A percentile compares a stretch with the other conserved stretches of the same genome.
Evolutionary conservation across 2,797 vertebrate species (phyloP).

Genomic region (Myotis findleyi): DNA sequence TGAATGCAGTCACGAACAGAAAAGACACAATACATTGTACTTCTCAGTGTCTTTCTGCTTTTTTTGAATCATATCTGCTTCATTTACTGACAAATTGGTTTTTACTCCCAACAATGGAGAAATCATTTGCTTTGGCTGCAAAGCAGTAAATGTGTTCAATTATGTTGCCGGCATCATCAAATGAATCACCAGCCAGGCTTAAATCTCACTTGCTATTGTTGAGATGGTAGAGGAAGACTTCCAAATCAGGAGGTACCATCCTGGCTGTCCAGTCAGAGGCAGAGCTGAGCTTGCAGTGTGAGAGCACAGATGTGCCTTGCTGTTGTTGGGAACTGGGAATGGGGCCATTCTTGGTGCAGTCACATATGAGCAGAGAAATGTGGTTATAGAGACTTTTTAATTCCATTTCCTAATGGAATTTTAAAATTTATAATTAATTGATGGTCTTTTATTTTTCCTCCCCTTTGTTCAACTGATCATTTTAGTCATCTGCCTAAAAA

Average conservation of each 20-base stretch:
- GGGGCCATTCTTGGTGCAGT: not conserved
- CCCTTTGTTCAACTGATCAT: not conserved
- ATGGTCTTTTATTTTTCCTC: not conserved
- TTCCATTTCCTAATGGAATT: not conserved
- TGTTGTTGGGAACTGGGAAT: not conserved
- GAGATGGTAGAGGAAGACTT: not conserved
- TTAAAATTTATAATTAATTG: not conserved
- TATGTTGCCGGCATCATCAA: not conserved
- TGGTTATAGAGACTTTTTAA: not conserved
- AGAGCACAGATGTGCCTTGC: not conserved
- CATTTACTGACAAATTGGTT: slow-evolving; percentile 55
- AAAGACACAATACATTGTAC: not conserved
- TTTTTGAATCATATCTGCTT: slow-evolving; percentile 60
- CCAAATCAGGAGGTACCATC: not conserved
- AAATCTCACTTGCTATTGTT: not conserved
- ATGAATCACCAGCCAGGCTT: not conserved
- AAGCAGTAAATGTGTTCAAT: slow-evolving; percentile 38
- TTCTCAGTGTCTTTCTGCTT: not conserved
- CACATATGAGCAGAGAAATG: not conserved
- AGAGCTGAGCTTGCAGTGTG: not conserved
- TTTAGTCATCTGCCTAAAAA: not conserved
- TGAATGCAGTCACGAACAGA: not conserved
- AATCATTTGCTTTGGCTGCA: slow-evolving; percentile 44
- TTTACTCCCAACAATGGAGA: slow-evolving; percentile 51
- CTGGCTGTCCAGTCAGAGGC: not conserved